Conservation (phyloP, 2,888 invertebrate genomes). For the Euplagia quadripunctaria region DNA sequence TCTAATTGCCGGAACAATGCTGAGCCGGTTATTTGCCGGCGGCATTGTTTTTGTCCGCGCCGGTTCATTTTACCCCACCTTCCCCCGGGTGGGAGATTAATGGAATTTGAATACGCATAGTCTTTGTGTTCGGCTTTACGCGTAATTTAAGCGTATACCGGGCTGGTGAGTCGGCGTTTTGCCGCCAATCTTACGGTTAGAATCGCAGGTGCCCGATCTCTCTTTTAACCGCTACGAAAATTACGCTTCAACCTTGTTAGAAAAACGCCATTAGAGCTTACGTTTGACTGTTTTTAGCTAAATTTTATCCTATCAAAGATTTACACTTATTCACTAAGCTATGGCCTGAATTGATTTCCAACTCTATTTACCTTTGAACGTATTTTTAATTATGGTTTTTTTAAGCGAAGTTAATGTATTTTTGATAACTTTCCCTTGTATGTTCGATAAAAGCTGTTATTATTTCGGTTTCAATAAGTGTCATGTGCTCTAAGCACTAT, state of each 20-base stretch:
- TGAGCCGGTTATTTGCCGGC: slow-evolving; percentile 87
- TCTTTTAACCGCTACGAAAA: slow-evolving; percentile 67
- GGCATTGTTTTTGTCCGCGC: slow-evolving; percentile 87
- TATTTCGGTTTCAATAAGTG: slow-evolving; percentile 68
- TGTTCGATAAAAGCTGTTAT: slow-evolving; percentile 66
- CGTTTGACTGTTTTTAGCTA: slow-evolving; percentile 48
- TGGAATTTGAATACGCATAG: slow-evolving; percentile 88
- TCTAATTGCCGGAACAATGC: slow-evolving; percentile 88
- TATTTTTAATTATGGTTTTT: slow-evolving; percentile 51
- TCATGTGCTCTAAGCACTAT: slow-evolving; percentile 82
- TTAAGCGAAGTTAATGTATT: slow-evolving; percentile 63
- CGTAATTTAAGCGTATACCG: slow-evolving; percentile 85
- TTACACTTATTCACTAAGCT: slow-evolving; percentile 7
- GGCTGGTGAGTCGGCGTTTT: slow-evolving; percentile 83
- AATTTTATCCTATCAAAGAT: slow-evolving; percentile 24
- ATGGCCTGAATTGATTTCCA: slow-evolving; percentile 52
- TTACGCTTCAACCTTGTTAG: slow-evolving; percentile 58
- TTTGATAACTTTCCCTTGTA: slow-evolving; percentile 61
- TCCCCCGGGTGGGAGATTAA: slow-evolving; percentile 84
- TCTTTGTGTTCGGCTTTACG: slow-evolving; percentile 86
- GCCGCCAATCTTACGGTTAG: slow-evolving; percentile 75
- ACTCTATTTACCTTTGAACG: slow-evolving; percentile 49
- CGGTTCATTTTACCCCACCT: slow-evolving; percentile 86
- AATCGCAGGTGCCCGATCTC: slow-evolving; percentile 73
- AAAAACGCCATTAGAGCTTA: slow-evolving; percentile 30